Evolutionary conservation across 2,888 invertebrate species (phyloP), one percentile per base, ranked within the genome.

Genomic region (Drosophila kambysellisi): DNA sequence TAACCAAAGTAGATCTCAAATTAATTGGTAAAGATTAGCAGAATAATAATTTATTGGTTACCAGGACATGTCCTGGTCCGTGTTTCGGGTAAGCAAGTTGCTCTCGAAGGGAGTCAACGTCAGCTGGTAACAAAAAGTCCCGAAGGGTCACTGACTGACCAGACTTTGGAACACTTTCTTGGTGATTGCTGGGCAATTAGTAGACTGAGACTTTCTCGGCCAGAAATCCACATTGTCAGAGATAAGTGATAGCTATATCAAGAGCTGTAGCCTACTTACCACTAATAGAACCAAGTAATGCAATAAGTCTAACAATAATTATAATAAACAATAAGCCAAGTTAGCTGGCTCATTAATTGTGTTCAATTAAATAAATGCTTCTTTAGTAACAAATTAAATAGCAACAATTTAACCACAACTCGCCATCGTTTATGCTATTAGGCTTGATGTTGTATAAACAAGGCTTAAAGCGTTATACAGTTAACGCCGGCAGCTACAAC

Each of bases 401-500:
- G 15, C 12, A 8, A 0, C 7, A 46, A 46, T 15, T 46, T 25
- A 25, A 46, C 25, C 46, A 25, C 46, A 25, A 25, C 25, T 46
- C 4, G 15, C 15, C 46, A 15, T 46, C 46, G 25, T 46, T 46
- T 46, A 46, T 15, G 25, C 12, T 8, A 15, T 46, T 25, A 17
- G 39, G 3, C 8, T 46, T 15, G 46, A 25, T 46, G 25, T 25
- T 25, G 25, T 25, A 20, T 37, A 37, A 39, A 41, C 37, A 20
- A 0, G 41, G 35, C 71, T 64, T 39, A n/a, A 46, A 74, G 59
- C 30, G 15, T 53, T 43, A 35, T 43, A 25, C 32, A 33, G 57
- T 59, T 39, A 53, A 62, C 48, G 51, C 56, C 37, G 62, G 52
- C 62, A 35, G 60, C 65, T 69, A 63, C 69, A 60, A 52, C 29